Evolutionary conservation across 2,888 invertebrate genomes (phyloP).

Genomic region (Teleiodes luculella): DNA sequence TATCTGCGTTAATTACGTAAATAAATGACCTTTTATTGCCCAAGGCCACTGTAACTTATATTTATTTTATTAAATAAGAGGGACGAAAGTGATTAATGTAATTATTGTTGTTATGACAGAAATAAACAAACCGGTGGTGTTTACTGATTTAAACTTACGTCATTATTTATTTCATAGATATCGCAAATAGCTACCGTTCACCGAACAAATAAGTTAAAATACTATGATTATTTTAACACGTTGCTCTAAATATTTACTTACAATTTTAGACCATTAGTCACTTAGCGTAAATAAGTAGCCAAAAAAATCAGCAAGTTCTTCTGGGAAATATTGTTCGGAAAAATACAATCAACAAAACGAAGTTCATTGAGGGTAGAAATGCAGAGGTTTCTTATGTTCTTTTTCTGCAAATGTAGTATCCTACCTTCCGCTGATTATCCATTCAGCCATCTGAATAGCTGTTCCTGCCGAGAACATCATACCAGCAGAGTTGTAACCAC

Average conservation of each 20-base stretch:
- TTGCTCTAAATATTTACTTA: not conserved
- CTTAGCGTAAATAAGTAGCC: too few relatives aligned
- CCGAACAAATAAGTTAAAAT: not conserved
- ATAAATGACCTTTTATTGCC: too few relatives aligned
- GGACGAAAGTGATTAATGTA: not conserved
- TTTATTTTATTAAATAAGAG: not conserved
- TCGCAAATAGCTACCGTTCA: not conserved
- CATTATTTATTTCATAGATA: not conserved
- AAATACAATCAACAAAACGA: too few relatives aligned
- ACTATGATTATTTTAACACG: not conserved
- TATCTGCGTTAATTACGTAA: too few relatives aligned
- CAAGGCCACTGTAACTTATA: too few relatives aligned
- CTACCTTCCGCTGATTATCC: slow-evolving; percentile 87
- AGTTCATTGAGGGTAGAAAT: too few relatives aligned
- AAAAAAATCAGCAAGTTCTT: too few relatives aligned
- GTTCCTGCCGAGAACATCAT: slow-evolving; percentile 95
- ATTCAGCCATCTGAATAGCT: slow-evolving; percentile 89
- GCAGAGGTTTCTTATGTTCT: too few relatives aligned
- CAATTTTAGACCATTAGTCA: too few relatives aligned
- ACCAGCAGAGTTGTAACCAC: slow-evolving; percentile 94
- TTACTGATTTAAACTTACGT: not conserved
- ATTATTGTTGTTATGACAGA: not conserved
- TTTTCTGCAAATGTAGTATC: not conserved
- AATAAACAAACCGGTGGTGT: not conserved
- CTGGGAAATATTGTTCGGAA: too few relatives aligned